Percentiles rank a stretch among this genome's conserved stretches.
phyloP scores from a whole-genome alignment of 2,888 invertebrate species.

The Calameuta idolon region DNA sequence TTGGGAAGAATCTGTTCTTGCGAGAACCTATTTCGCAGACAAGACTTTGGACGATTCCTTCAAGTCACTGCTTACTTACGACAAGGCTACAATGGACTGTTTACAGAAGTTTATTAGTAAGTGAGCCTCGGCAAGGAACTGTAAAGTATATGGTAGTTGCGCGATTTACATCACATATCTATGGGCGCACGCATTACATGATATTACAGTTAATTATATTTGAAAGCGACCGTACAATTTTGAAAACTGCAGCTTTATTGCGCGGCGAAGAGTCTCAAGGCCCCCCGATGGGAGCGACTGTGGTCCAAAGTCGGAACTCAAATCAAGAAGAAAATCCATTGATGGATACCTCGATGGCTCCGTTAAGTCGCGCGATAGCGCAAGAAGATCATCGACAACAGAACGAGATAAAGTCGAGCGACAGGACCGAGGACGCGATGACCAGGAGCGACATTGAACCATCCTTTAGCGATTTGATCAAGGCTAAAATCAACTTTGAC shows the following conservation, averaged over 20 bases:
- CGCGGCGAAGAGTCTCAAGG: slow-evolving; percentile 31
- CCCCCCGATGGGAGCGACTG: slow-evolving; percentile 16
- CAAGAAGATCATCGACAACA: slow-evolving; percentile 22
- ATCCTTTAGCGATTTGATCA: slow-evolving; percentile 49
- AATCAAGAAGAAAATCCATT: neutral
- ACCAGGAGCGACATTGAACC: slow-evolving; percentile 29
- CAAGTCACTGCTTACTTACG: slow-evolving; percentile 41
- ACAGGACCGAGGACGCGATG: neutral
- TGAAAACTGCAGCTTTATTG: slow-evolving; percentile 26
- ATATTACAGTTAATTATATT: too few relatives aligned
- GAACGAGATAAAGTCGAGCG: slow-evolving; percentile 27
- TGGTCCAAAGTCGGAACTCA: slow-evolving; percentile 33
- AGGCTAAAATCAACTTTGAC: slow-evolving; percentile 57
- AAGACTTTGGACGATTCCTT: slow-evolving; percentile 52
- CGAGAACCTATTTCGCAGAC: slow-evolving; percentile 53
- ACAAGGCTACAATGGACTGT: slow-evolving; percentile 46
- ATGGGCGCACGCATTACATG: too few relatives aligned
- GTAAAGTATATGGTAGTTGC: neutral
- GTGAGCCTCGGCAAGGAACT: neutral
- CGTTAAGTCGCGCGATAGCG: slow-evolving; percentile 32
- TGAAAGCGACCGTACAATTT: too few relatives aligned
- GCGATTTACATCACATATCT: neutral
- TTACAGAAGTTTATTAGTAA: slow-evolving; percentile 52
- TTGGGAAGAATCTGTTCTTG: slow-evolving; percentile 48
- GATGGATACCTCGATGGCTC: slow-evolving; percentile 21